Percentiles rank a stretch among this genome's conserved stretches.
Conservation (phyloP, 1,140 invertebrate species). For the Bicyclus anynana region DNA sequence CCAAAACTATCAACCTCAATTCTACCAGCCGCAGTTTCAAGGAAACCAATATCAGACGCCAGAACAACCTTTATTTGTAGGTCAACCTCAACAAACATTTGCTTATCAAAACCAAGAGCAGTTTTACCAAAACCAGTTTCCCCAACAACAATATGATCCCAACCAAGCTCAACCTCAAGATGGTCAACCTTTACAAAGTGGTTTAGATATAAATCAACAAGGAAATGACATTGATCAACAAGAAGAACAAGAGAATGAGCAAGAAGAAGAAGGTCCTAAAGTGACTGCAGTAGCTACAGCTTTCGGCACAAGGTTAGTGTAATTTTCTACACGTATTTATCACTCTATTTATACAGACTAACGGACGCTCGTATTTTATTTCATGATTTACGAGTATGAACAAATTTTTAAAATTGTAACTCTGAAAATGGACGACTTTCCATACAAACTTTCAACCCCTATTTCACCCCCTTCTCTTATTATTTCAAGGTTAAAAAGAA, state of each 20-base stretch:
- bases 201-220: slow-evolving; percentile 56
- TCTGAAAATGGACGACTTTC: too few species aligned
- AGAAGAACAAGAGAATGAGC: slow-evolving; percentile 37
- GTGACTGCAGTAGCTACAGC: slow-evolving; percentile 60
- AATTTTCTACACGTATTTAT: too few species aligned
- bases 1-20: slow-evolving; percentile 32
- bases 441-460: too few species aligned
- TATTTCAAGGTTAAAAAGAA: too few species aligned
- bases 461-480: too few species aligned
- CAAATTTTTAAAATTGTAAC: too few species aligned
- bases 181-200: slow-evolving; percentile 48
- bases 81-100: slow-evolving; percentile 21
- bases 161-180: slow-evolving; percentile 36
- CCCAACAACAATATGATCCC: slow-evolving; percentile 28
- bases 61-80: slow-evolving; percentile 28
- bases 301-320: slow-evolving; percentile 61
- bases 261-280: slow-evolving; percentile 36
- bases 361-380: too few species aligned
- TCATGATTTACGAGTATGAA: too few species aligned
- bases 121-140: slow-evolving; percentile 32
- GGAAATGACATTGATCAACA: slow-evolving; percentile 53
- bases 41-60: slow-evolving; percentile 28
- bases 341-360: too few species aligned
- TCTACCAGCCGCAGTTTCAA: slow-evolving; percentile 35
- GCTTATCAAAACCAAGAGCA: slow-evolving; percentile 40